These are phyloP conservation scores for Drosophila ustulata DNA, from an alignment of 2,888 invertebrate genomes.

Conservation along the genomic window DNA sequence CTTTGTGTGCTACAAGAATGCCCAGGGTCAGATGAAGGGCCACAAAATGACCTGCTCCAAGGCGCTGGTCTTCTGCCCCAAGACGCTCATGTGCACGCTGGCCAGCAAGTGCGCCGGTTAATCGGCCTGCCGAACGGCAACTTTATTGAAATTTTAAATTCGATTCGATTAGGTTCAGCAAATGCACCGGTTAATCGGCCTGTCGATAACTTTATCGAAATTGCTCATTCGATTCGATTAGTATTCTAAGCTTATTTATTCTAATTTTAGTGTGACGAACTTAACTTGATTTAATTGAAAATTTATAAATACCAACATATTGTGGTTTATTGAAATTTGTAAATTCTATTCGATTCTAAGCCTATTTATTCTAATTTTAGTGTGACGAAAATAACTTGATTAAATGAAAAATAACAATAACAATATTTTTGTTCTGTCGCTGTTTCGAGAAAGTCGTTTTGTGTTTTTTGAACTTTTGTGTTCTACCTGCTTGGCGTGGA, in stretches of 20 bases:
- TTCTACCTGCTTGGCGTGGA: constrained; percentile 32
- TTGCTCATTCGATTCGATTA: neutral
- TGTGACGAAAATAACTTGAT: constrained; percentile 16
- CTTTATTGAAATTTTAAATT: neutral
- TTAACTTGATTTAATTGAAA: constrained; percentile 20
- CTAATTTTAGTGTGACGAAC: constrained; percentile 47
- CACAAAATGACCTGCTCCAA: constrained; percentile 85
- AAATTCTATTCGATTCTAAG: constrained; percentile 36
- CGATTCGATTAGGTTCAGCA: constrained; percentile 11
- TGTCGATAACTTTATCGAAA: constrained; percentile 1
- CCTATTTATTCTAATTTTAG: constrained; percentile 69
- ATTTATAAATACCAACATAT: neutral
- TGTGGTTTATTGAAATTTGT: constrained; percentile 19
- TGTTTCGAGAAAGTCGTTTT: constrained; percentile 43
- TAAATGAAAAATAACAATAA: constrained; percentile 10
- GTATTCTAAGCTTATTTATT: constrained; percentile 67
- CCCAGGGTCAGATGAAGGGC: constrained; percentile 84
- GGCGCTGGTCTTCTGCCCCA: constrained; percentile 85
- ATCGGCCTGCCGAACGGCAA: neutral
- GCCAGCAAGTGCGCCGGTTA: constrained; percentile 82
- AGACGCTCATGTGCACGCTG: constrained; percentile 85
- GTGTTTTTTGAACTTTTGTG: neutral
- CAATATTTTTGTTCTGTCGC: neutral
- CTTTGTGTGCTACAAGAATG: constrained; percentile 85
- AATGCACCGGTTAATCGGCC: neutral